phyloP scores from a whole-genome alignment of 2,888 invertebrate species.

The Autographa pulchrina region DNA sequence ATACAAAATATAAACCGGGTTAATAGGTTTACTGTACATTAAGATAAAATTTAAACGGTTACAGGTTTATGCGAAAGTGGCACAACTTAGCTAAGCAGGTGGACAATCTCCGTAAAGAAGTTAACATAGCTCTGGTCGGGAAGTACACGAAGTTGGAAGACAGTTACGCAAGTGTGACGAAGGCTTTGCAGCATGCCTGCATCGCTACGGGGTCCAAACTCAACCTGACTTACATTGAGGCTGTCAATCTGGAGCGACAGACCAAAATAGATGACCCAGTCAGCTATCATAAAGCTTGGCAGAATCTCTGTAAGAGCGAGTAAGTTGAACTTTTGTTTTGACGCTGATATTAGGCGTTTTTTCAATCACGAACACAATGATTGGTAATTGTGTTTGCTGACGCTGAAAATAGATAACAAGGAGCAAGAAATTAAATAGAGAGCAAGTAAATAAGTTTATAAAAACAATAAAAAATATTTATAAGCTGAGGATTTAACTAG shows the following conservation, averaged over 20 bases:
- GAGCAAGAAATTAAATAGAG: too few species aligned
- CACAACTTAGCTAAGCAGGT: conserved; percentile 95
- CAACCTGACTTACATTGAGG: conserved; percentile 97
- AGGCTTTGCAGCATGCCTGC: conserved; percentile 98
- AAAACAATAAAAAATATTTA: too few species aligned
- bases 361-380: too few species aligned
- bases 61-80: conserved; percentile 96
- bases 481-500: too few species aligned
- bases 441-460: too few species aligned
- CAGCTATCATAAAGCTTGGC: conserved; percentile 98
- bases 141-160: conserved; percentile 99
- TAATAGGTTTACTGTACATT: conserved; percentile 6
- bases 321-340: conserved; percentile 79
- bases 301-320: conserved; percentile 95
- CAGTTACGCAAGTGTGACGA: conserved; percentile 98
- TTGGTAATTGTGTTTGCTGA: too few species aligned
- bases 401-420: too few species aligned
- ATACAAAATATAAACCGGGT: neutral
- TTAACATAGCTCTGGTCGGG: conserved; percentile 97
- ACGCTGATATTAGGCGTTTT: neutral
- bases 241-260: conserved; percentile 95
- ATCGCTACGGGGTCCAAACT: conserved; percentile 95
- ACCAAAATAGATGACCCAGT: conserved; percentile 94
- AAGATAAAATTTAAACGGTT: conserved; percentile 45
- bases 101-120: conserved; percentile 95